phyloP scores from a whole-genome alignment of 2,113 vertebrate species.

The Prunella himalayana region DNA sequence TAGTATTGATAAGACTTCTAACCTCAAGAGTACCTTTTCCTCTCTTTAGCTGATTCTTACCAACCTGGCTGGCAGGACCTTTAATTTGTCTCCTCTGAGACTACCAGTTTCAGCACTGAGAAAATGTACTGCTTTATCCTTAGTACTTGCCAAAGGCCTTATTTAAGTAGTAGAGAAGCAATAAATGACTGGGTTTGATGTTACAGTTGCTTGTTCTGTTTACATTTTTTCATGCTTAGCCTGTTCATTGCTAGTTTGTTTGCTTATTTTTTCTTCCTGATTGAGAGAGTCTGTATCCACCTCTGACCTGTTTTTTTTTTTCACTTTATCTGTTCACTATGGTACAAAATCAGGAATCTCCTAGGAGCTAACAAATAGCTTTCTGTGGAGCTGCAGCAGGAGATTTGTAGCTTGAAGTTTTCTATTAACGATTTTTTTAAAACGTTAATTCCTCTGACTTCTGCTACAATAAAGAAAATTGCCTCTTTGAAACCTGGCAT shows the following conservation, averaged over 20 bases:
- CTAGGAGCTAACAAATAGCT: not conserved
- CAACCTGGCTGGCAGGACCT: not conserved
- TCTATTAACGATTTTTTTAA: not conserved
- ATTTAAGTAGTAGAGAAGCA: not conserved
- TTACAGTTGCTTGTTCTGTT: conserved; percentile 15
- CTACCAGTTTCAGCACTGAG: not conserved
- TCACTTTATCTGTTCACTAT: not conserved
- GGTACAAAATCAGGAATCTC: not conserved
- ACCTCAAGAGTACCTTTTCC: not conserved
- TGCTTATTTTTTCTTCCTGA: conserved; percentile 17
- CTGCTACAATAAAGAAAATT: not conserved
- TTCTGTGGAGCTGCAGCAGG: not conserved
- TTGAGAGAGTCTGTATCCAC: not conserved
- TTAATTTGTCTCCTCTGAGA: conserved; percentile 17
- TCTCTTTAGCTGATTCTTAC: not conserved
- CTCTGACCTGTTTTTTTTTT: not conserved
- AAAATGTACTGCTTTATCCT: not conserved
- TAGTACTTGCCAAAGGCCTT: not conserved
- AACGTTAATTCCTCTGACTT: not conserved
- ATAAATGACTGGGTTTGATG: not conserved
- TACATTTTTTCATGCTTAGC: not conserved
- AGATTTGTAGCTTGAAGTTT: not conserved
- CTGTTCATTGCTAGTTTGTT: conserved; percentile 27
- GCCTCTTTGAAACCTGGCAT: not conserved
- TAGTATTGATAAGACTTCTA: not conserved